A percentile compares a stretch with the other conserved stretches of the same genome.
These are phyloP conservation scores for Mactromeris polynyma DNA, from an alignment of 2,888 invertebrate species.

Conservation along the genomic window DNA sequence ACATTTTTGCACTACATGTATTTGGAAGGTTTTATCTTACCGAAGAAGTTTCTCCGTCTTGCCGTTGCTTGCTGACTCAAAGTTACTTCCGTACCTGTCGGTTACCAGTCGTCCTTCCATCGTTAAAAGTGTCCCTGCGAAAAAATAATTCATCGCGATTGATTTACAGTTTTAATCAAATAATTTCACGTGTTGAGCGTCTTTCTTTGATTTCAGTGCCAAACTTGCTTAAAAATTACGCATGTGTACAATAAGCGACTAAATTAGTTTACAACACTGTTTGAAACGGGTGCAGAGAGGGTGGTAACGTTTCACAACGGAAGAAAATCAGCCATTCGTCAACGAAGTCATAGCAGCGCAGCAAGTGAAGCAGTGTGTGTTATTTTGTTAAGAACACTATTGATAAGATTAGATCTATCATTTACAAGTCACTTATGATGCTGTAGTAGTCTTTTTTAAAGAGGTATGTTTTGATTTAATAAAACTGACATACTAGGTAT, in stretches of 20 bases:
- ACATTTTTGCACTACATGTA: no score
- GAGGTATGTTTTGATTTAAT: background rate
- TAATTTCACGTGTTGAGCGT: background rate
- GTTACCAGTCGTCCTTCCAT: constrained; percentile 70
- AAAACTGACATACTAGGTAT: background rate
- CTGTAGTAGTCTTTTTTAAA: background rate
- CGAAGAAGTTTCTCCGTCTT: constrained; percentile 71
- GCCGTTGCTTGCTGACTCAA: constrained; percentile 71
- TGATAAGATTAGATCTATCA: no score
- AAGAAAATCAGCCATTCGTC: background rate
- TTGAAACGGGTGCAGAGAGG: no score
- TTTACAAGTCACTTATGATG: background rate
- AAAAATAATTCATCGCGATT: no score
- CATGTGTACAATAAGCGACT: background rate
- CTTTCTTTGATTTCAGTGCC: background rate
- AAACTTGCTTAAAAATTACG: background rate
- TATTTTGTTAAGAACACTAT: background rate
- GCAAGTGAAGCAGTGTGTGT: no score
- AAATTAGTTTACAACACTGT: background rate
- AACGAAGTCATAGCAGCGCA: no score
- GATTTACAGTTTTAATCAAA: background rate
- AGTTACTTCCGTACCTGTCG: constrained; percentile 75
- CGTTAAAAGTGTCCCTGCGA: constrained; percentile 68
- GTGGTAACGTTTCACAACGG: background rate
- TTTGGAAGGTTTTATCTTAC: no score